These are phyloP conservation scores for Addax nasomaculatus DNA, from an alignment of 2,113 vertebrate genomes.

Conservation along the genomic window DNA sequence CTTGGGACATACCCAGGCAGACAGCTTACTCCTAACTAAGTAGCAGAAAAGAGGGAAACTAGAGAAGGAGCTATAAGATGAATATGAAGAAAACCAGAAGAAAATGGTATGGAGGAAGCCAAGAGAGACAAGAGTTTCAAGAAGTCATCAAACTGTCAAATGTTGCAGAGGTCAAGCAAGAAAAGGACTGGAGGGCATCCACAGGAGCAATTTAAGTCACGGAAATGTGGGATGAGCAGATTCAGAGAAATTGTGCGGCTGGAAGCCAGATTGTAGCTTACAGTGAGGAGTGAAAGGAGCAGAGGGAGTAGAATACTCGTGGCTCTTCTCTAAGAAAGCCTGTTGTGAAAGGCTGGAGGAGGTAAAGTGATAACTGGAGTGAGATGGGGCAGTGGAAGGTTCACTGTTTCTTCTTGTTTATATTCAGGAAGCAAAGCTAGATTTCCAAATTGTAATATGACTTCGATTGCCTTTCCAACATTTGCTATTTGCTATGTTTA, in stretches of 20 bases:
- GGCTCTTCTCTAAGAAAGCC: neutral
- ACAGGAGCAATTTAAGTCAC: neutral
- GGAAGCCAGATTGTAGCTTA: neutral
- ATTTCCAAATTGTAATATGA: neutral
- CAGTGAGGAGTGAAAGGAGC: neutral
- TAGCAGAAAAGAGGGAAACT: neutral
- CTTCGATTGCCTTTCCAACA: neutral
- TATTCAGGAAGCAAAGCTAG: neutral
- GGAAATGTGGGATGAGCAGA: too few species aligned
- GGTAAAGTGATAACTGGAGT: neutral
- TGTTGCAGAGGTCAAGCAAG: neutral
- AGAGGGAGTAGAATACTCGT: fast-evolving
- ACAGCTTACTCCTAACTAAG: neutral
- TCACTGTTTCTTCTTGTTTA: neutral
- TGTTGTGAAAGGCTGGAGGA: neutral
- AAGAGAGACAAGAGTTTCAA: neutral
- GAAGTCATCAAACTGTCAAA: neutral
- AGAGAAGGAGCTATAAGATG: neutral
- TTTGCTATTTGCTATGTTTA: neutral
- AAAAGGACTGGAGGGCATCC: neutral
- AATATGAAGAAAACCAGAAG: neutral
- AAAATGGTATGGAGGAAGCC: neutral
- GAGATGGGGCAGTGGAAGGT: neutral
- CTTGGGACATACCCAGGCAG: neutral
- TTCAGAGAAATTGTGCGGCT: neutral